phyloP scores from a whole-genome alignment of 2,797 vertebrate genomes.

The Myotis findleyi region DNA sequence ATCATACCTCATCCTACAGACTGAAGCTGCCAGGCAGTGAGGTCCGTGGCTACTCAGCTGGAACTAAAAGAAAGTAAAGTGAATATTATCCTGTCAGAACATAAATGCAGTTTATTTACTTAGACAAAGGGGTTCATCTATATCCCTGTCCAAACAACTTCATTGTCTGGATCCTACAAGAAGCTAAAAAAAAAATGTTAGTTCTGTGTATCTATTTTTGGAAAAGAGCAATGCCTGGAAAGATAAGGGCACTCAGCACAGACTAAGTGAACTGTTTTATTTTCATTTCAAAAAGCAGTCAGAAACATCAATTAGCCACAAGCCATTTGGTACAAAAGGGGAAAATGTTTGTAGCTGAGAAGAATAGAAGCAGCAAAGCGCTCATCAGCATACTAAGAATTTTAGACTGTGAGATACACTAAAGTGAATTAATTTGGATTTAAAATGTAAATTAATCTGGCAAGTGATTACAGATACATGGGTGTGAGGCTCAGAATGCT shows the following conservation, averaged over 20 bases:
- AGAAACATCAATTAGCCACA: constrained; percentile 94
- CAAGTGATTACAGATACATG: constrained; percentile 95
- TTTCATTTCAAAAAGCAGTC: constrained; percentile 93
- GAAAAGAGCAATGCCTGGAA: constrained; percentile 90
- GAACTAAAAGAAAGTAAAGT: constrained; percentile 94
- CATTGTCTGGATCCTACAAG: constrained; percentile 93
- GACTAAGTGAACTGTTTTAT: constrained; percentile 93
- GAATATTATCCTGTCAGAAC: constrained; percentile 96
- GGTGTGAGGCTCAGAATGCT: constrained; percentile 91
- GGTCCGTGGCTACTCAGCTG: constrained; percentile 92
- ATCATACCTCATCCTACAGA: constrained; percentile 92
- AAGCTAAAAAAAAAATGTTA: constrained; percentile 88
- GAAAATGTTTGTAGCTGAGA: constrained; percentile 93
- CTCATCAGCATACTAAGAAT: constrained; percentile 97
- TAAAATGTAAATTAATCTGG: constrained; percentile 99
- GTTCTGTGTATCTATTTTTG: constrained; percentile 90
- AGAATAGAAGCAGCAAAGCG: constrained; percentile 90
- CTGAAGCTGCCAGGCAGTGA: constrained; percentile 91
- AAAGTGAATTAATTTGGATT: constrained; percentile 99
- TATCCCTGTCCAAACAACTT: constrained; percentile 97
- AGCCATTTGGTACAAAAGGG: constrained; percentile 94
- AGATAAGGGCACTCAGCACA: constrained; percentile 92
- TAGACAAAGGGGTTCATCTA: constrained; percentile 98
- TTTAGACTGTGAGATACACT: constrained; percentile 96
- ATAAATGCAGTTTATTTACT: constrained; percentile 97